Base-by-base conservation (phyloP, 2,797 vertebrate species). In the Tragopan temminckii region DNA sequence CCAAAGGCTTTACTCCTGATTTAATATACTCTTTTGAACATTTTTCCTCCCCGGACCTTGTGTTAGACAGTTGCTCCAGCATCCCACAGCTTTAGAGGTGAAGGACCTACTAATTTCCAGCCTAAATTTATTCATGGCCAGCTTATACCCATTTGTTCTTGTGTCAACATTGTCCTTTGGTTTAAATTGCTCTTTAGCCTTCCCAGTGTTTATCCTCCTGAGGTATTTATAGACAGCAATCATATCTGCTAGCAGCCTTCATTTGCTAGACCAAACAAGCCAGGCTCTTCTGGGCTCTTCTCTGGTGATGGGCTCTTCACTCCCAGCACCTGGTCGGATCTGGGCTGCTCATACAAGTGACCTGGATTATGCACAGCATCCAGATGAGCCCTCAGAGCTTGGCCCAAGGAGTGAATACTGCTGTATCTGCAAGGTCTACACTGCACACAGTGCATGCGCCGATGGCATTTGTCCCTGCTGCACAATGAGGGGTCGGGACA, bases 171-270 rank as follows among this genome's bases (percentile, higher is more conserved):
- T 93, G 91, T 88, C 91, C 96, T 93, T 89, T 89, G 86, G 91
- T 84, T 92, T 57, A 92, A 96, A 95, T 96, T 89, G 89, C 88
- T 91, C 77, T 78, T 89, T 95, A 91, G 88, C 91, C 77, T 94
- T 89, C 85, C 85, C 24, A 43, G 74, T 95, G 89, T 95, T 96
- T 96, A 89, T 96, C 93, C 89, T 96, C 85, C 87, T n/a, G 82
- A 78, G 78, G 91, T 86, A 93, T 96, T 95, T 96, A 89, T 89
- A 95, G 95, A 12, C 85, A 81, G 96, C 91, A 96, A 93, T 96
- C 93, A 92, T 89, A 69, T 89, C 80, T 86, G 88, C 94, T 72
- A 57, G 92, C 94, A 94, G 82, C 93, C 95, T 88, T 76, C 83
- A 16, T 93, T 48, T 85, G 89, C 94, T 13, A 91, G 93, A 43